These are phyloP conservation scores for Plecturocebus donacophilus DNA, from an alignment of 2,113 vertebrate species.

Conservation along the genomic window DNA sequence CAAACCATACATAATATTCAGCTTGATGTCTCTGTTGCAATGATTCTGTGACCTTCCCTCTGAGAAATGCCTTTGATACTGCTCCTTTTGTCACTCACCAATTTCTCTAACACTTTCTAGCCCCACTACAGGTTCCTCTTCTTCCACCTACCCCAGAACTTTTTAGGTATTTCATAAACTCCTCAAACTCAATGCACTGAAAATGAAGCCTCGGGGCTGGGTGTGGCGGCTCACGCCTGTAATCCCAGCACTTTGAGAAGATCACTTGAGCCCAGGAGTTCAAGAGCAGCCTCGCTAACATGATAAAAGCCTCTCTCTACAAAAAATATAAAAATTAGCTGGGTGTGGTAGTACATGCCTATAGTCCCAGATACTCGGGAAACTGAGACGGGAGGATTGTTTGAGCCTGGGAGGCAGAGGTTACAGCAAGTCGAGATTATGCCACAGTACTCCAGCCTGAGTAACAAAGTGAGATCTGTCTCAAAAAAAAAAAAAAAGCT, in stretches of 20 bases:
- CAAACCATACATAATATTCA: not conserved
- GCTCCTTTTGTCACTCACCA: not conserved
- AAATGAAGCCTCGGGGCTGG: not conserved
- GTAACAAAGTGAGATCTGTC: not conserved
- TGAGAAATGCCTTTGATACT: not conserved
- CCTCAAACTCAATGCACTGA: conserved; percentile 17
- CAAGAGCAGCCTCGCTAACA: not conserved
- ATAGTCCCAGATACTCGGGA: not conserved
- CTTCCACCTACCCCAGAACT: not conserved
- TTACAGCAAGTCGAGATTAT: not conserved
- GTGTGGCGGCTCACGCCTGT: not conserved
- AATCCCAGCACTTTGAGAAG: not conserved
- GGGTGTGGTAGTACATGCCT: not conserved
- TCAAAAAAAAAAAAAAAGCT: not conserved
- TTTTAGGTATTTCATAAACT: not conserved
- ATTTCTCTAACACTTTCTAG: not conserved
- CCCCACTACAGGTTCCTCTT: not conserved
- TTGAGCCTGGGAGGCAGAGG: not conserved
- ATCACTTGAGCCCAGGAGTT: not conserved
- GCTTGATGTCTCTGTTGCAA: not conserved
- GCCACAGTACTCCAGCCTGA: not conserved
- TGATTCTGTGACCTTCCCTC: not conserved
- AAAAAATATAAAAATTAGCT: not conserved
- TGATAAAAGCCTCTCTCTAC: not conserved
- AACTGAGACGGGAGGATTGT: not conserved